Base-by-base conservation (phyloP, 2,113 vertebrate genomes). In the Eretmochelys imbricata region DNA sequence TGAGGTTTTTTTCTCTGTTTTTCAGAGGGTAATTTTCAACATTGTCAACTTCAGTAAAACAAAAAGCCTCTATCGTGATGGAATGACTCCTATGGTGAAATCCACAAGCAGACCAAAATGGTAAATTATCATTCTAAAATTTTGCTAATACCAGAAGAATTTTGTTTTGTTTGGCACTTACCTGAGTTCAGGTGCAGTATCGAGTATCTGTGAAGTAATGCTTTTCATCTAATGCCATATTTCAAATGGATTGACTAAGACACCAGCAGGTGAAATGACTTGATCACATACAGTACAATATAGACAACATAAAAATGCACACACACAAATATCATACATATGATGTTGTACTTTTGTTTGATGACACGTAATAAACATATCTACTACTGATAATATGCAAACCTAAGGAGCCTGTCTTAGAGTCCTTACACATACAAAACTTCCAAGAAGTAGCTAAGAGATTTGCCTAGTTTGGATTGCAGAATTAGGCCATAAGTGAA, bases 11-110 rank as follows among this genome's bases (percentile, higher is more conserved):
- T 57, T 57, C 48, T 96, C 80, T 96, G 87, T 98, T 79, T 98
- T 98, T 89, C 98, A 99, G 99, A 99, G 99, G 93, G 99, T 99
- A 46, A 99, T 99, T 98, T 99, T 99, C 98, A 99, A 99, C 85
- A 98, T 99, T 4, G 99, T 99, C 94, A 99, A 99, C 99, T 99
- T 99, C 98, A 99, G 99, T 94, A 99, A 99, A 98, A 99, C 99
- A 89, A 99, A 99, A 98, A 99, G 99, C 96, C 98, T 99, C 88
- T 99, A 99, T 62, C 98, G 99, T 98, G 99, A 99, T 96, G 99
- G 99, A 54, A 99, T 99, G 99, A 98, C 99, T 87, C 99, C 99
- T 20, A 98, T 99, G 96, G 99, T 99, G 95, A 99, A 99, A 98
- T 99, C 99, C 50, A 99, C 99, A 88, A 99, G 99, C 97, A 97